These are phyloP conservation scores for Bradypus variegatus DNA, from an alignment of 2,797 vertebrate species.

Conservation along the genomic window DNA sequence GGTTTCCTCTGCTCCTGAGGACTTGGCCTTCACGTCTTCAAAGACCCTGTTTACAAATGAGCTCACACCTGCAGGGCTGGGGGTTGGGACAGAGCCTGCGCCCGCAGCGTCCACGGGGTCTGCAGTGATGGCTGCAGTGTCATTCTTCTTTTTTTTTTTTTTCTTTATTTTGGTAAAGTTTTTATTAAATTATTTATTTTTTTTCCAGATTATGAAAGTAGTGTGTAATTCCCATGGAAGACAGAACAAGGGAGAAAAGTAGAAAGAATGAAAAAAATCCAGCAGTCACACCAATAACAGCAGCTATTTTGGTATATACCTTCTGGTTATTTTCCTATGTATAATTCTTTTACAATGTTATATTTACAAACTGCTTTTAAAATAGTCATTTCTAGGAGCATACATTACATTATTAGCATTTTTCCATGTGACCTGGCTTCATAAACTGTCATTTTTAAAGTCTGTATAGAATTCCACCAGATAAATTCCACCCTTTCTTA, in stretches of 20 bases:
- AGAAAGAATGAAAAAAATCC: neutral
- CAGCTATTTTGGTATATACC: neutral
- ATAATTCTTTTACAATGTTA: neutral
- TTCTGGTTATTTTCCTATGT: neutral
- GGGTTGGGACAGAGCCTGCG: too few relatives aligned
- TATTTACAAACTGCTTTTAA: neutral
- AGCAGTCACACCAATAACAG: neutral
- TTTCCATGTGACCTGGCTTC: neutral
- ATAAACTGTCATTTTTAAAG: neutral
- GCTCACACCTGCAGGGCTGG: too few relatives aligned
- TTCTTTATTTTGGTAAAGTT: neutral
- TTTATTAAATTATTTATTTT: neutral
- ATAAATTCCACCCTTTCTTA: neutral
- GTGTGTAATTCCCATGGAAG: neutral
- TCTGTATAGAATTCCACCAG: neutral
- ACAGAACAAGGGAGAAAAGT: neutral
- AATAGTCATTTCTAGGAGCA: neutral
- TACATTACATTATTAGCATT: neutral
- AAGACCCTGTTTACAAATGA: too few relatives aligned
- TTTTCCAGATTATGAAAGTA: neutral
- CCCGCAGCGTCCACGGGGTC: neutral
- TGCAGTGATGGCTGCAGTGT: neutral
- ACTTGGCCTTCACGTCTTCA: too few relatives aligned
- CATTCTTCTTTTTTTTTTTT: too few relatives aligned
- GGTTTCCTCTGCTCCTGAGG: too few relatives aligned